Percentiles rank a stretch among this genome's conserved stretches.
phyloP scores from a whole-genome alignment of 92 coral and sea anemone genomes.

The Porites cylindrica region DNA sequence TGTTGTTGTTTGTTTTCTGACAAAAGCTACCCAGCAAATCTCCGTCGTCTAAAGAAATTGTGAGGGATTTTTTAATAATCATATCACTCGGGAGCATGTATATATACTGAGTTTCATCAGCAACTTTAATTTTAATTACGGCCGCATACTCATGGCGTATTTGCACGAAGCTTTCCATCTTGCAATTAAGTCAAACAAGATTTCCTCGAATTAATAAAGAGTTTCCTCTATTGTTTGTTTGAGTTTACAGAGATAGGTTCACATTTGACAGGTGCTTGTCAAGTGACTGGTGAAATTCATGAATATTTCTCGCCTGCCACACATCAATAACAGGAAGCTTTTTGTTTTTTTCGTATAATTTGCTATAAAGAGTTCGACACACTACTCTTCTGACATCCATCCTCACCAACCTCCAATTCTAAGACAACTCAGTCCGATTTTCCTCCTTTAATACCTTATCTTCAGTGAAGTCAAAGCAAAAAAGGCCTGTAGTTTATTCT shows the following conservation, averaged over 20 bases:
- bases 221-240: conserved; percentile 31
- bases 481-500: too few relatives aligned
- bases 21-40: too few relatives aligned
- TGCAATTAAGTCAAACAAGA: conserved; percentile 14
- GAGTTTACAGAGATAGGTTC: conserved; percentile 23
- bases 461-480: background rate
- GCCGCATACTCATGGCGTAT: background rate
- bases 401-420: too few relatives aligned
- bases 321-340: conserved; percentile 6
- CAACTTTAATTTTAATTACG: background rate
- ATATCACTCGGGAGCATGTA: background rate
- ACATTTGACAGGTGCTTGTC: conserved; percentile 30
- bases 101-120: too few relatives aligned
- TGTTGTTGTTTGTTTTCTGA: too few relatives aligned
- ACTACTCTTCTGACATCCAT: too few relatives aligned
- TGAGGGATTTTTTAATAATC: background rate
- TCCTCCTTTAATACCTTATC: background rate
- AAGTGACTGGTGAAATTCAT: conserved; percentile 28
- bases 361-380: background rate
- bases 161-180: background rate
- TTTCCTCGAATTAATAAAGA: conserved; percentile 9
- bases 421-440: too few relatives aligned
- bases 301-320: conserved; percentile 12
- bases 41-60: too few relatives aligned
- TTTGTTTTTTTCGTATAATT: conserved; percentile 42